These are phyloP conservation scores for Ammodytes marinus DNA, from an alignment of 2,113 vertebrate genomes.

Conservation along the genomic window DNA sequence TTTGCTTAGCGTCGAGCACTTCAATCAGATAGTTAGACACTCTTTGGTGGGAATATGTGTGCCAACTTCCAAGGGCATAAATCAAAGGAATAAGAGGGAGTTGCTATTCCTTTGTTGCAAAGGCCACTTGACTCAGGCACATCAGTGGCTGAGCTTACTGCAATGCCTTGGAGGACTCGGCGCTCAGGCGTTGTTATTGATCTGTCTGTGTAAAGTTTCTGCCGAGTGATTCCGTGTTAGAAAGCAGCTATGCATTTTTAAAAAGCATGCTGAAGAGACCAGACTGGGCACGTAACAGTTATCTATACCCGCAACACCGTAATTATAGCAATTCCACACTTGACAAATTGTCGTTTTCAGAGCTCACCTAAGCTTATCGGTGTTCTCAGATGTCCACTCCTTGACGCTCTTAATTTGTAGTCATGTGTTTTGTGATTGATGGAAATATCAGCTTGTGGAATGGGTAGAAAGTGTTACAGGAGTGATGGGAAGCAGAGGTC, in stretches of 20 bases:
- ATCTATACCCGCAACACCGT: slow-evolving; percentile 60
- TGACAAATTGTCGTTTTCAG: slow-evolving; percentile 44
- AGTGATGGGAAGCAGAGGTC: slow-evolving; percentile 60
- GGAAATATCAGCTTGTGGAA: slow-evolving; percentile 52
- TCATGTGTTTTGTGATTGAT: slow-evolving; percentile 62
- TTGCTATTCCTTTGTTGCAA: slow-evolving; percentile 76
- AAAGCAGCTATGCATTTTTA: slow-evolving; percentile 77
- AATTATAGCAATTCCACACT: slow-evolving; percentile 66
- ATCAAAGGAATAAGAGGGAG: slow-evolving; percentile 76
- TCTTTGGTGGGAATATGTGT: slow-evolving; percentile 75
- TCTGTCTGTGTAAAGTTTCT: slow-evolving; percentile 83
- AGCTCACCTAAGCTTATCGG: slow-evolving; percentile 26
- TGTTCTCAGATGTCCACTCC: slow-evolving; percentile 37
- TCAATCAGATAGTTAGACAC: slow-evolving; percentile 64
- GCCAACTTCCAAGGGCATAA: slow-evolving; percentile 74
- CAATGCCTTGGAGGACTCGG: slow-evolving; percentile 73
- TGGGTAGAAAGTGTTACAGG: slow-evolving; percentile 18
- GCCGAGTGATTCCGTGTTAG: slow-evolving; percentile 73
- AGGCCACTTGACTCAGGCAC: slow-evolving; percentile 78
- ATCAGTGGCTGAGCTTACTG: slow-evolving; percentile 76
- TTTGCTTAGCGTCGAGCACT: slow-evolving; percentile 71
- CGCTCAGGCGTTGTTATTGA: slow-evolving; percentile 77
- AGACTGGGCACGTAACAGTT: slow-evolving; percentile 70
- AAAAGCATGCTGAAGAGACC: slow-evolving; percentile 52
- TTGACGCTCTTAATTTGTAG: slow-evolving; percentile 59